These are phyloP conservation scores for Ficedula albicollis DNA, from an alignment of 2,797 vertebrate species.

Conservation along the genomic window DNA sequence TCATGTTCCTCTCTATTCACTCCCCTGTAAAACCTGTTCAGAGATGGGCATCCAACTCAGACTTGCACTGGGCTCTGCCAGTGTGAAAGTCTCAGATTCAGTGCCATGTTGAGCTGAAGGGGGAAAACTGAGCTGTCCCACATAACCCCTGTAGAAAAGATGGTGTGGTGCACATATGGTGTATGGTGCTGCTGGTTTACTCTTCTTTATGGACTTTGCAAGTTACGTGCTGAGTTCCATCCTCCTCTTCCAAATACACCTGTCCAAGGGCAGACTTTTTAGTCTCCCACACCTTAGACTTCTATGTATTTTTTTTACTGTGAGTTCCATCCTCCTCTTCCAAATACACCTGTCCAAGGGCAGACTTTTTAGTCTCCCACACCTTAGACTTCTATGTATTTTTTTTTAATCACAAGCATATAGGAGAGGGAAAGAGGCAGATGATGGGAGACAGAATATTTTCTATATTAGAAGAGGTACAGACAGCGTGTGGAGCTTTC, in stretches of 20 bases:
- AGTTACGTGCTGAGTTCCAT: neutral
- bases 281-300: neutral
- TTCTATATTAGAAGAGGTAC: neutral
- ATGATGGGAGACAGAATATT: neutral
- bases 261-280: neutral
- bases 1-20: neutral
- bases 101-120: neutral
- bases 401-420: neutral
- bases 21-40: neutral
- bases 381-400: neutral
- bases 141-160: neutral
- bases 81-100: neutral
- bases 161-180: neutral
- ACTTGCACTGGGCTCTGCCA: neutral
- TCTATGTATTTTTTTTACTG: neutral
- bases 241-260: neutral
- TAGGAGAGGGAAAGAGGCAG: neutral
- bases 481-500: neutral
- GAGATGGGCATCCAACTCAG: neutral
- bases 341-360: neutral
- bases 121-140: neutral
- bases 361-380: neutral
- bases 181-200: neutral
- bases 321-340: no score
- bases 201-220: neutral